phyloP scores from a whole-genome alignment of 2,797 vertebrate genomes.

The Acanthornis magna region DNA sequence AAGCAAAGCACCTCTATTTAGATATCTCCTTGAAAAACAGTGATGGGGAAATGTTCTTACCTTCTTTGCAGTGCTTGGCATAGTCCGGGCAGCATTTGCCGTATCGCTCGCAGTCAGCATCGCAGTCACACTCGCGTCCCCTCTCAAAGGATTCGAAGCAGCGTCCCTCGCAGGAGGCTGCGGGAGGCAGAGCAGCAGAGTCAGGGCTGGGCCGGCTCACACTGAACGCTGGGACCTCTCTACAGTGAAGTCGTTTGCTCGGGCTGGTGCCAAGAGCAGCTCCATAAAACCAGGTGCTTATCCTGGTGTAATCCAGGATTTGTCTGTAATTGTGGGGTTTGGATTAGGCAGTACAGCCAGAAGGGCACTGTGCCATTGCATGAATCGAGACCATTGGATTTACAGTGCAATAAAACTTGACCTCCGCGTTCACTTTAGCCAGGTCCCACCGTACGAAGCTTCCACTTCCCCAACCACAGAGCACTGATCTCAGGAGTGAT shows the following conservation, averaged over 20 bases:
- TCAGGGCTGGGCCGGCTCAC: neutral
- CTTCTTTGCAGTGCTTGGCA: slow-evolving; percentile 71
- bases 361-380: neutral
- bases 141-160: slow-evolving; percentile 87
- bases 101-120: slow-evolving; percentile 78
- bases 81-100: slow-evolving; percentile 90
- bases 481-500: neutral
- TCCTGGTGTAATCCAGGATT: neutral
- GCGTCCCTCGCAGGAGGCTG: slow-evolving; percentile 91
- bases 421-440: neutral
- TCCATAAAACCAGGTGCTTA: neutral
- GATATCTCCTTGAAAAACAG: neutral
- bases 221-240: neutral
- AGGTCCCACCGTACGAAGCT: neutral
- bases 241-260: neutral
- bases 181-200: neutral
- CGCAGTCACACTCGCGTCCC: slow-evolving; percentile 87
- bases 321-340: neutral
- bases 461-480: neutral
- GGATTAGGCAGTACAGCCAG: neutral
- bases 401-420: neutral
- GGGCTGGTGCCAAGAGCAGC: neutral
- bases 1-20: neutral
- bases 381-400: neutral
- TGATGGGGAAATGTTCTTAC: slow-evolving; percentile 64